These are phyloP conservation scores for Tiliacea aurago DNA, from an alignment of 2,888 invertebrate species.

Conservation along the genomic window DNA sequence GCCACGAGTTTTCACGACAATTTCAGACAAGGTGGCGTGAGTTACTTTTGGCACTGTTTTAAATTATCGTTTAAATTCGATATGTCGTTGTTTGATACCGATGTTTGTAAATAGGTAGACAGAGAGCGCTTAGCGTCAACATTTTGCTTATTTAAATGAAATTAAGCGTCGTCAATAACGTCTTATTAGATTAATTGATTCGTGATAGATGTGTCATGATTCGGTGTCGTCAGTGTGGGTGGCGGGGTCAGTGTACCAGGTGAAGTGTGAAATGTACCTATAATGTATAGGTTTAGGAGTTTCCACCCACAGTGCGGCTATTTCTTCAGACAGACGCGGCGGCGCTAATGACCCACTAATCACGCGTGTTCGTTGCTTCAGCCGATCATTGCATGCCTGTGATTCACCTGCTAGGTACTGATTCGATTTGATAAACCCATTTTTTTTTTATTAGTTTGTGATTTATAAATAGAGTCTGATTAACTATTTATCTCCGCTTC, in stretches of 20 bases:
- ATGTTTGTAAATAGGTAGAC: not conserved
- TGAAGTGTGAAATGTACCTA: conserved; percentile 40
- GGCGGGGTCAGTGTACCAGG: conserved; percentile 34
- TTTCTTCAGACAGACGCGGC: conserved; percentile 30
- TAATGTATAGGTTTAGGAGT: conserved; percentile 18
- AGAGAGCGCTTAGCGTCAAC: not conserved
- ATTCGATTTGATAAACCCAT: conserved; percentile 17
- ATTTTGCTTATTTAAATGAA: conserved; percentile 13
- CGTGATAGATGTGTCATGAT: conserved; percentile 15
- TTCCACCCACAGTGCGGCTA: conserved; percentile 10
- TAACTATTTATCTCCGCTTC: not conserved
- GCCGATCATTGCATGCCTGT: conserved; percentile 1
- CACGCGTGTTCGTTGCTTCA: conserved; percentile 22
- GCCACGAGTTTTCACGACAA: not conserved
- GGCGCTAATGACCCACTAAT: conserved; percentile 51
- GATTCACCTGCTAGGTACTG: conserved; percentile 42
- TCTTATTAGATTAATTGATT: conserved; percentile 15
- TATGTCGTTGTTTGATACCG: conserved; percentile 14
- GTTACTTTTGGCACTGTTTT: conserved; percentile 43
- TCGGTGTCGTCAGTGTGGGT: conserved; percentile 26
- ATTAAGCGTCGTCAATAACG: not conserved
- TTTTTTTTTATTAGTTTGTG: not conserved
- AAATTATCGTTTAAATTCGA: not conserved
- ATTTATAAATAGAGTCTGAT: not conserved
- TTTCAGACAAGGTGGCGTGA: conserved; percentile 31